These are phyloP conservation scores for Deilephila elpenor DNA, from an alignment of 2,888 invertebrate genomes.

Conservation along the genomic window DNA sequence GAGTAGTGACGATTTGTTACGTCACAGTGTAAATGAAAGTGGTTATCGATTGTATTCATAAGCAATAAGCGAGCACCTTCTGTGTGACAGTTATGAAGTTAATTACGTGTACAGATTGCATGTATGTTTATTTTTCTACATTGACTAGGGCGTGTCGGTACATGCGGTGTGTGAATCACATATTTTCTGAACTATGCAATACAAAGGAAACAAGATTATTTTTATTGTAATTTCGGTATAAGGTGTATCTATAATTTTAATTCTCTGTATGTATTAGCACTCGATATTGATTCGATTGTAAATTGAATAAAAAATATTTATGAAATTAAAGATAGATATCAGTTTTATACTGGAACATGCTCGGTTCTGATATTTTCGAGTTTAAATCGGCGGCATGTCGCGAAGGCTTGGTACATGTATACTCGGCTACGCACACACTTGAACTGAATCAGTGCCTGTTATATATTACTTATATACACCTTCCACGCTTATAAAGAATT, in stretches of 20 bases:
- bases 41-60: slow-evolving; percentile 1
- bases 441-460: not conserved
- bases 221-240: slow-evolving; percentile 65
- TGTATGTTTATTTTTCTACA: slow-evolving; percentile 49
- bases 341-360: slow-evolving; percentile 64
- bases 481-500: too few species aligned
- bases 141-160: slow-evolving; percentile 48
- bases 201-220: slow-evolving; percentile 48
- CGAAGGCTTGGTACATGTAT: not conserved
- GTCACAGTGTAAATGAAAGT: not conserved
- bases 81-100: slow-evolving; percentile 6
- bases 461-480: not conserved
- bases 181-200: slow-evolving; percentile 51
- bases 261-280: slow-evolving; percentile 67
- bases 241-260: slow-evolving; percentile 67
- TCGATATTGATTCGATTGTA: slow-evolving; percentile 69
- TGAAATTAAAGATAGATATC: slow-evolving; percentile 64
- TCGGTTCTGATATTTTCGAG: slow-evolving; percentile 42
- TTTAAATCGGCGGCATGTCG: slow-evolving; percentile 1
- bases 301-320: slow-evolving; percentile 72
- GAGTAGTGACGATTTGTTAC: not conserved
- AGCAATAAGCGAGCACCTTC: slow-evolving; percentile 11
- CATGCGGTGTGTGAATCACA: slow-evolving; percentile 38
- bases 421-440: not conserved
- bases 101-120: slow-evolving; percentile 50